Percentiles rank a stretch among this genome's conserved stretches.
These are phyloP conservation scores for Falcaria lacertinaria DNA, from an alignment of 2,888 invertebrate species.

Conservation along the genomic window DNA sequence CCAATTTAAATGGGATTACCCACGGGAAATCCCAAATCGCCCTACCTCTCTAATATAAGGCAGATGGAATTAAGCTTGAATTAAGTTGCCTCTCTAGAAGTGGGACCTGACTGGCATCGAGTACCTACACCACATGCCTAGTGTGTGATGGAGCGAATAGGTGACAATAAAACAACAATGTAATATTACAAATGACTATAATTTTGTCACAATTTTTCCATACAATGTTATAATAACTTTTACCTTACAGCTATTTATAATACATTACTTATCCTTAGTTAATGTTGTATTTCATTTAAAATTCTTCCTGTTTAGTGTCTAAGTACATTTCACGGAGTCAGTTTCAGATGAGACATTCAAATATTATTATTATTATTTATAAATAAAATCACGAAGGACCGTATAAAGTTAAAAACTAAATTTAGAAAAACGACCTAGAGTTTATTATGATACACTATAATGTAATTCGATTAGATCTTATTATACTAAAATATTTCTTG, in stretches of 20 bases:
- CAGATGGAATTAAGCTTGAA: no score
- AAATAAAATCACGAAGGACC: conserved; percentile 58
- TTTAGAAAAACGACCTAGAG: conserved; percentile 57
- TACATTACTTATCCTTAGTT: conserved; percentile 76
- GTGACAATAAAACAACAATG: conserved; percentile 63
- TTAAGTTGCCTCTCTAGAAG: no score
- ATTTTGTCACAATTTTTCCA: conserved; percentile 81
- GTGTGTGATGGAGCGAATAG: neutral
- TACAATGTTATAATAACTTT: conserved; percentile 81
- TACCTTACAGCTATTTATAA: conserved; percentile 77
- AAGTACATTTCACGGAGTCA: conserved; percentile 72
- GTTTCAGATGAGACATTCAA: conserved; percentile 51
- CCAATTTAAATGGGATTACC: no score
- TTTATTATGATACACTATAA: conserved; percentile 71
- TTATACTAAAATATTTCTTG: conserved; percentile 75
- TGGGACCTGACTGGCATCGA: no score
- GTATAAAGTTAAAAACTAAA: conserved; percentile 62
- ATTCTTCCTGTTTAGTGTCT: conserved; percentile 74
- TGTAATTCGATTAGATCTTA: conserved; percentile 79
- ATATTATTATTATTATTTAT: conserved; percentile 31
- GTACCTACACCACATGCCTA: no score
- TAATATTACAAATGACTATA: conserved; percentile 81
- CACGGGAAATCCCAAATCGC: no score
- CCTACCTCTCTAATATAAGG: no score
- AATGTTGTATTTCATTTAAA: conserved; percentile 75